Conservation (phyloP, 2,888 invertebrate genomes). For the Mythimna impura region DNA sequence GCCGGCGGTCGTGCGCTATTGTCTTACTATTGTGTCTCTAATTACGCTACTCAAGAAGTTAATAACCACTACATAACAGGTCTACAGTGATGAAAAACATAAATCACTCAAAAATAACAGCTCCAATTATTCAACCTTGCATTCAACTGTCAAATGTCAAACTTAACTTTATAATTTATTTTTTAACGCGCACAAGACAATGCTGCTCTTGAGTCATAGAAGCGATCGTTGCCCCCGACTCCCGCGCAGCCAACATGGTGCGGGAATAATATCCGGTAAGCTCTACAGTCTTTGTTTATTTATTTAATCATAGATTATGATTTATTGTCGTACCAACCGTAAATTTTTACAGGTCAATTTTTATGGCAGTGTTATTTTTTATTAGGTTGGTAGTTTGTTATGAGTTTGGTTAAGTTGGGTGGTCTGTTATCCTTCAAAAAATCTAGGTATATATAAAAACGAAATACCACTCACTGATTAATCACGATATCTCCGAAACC, state of each 20-base stretch:
- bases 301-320: slow-evolving; percentile 46
- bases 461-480: no score
- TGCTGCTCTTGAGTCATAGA: slow-evolving; percentile 78
- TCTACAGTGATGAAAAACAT: background rate
- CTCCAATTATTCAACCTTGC: slow-evolving; percentile 19
- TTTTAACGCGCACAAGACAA: slow-evolving; percentile 66
- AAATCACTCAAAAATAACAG: slow-evolving; percentile 19
- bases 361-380: slow-evolving; percentile 46
- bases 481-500: no score
- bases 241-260: slow-evolving; percentile 78
- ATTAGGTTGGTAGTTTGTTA: slow-evolving; percentile 25
- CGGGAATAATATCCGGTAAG: slow-evolving; percentile 73
- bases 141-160: slow-evolving; percentile 36
- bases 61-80: no score
- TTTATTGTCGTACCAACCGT: slow-evolving; percentile 26
- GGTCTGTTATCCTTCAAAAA: slow-evolving; percentile 4
- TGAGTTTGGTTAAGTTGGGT: slow-evolving; percentile 26
- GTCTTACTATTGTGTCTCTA: no score
- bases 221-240: slow-evolving; percentile 83
- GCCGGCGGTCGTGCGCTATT: no score
- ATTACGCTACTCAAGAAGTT: no score
- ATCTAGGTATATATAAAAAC: no score
- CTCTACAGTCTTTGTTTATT: slow-evolving; percentile 64
- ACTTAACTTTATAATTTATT: slow-evolving; percentile 49
- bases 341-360: slow-evolving; percentile 43